Evolutionary conservation across 2,797 vertebrate species (phyloP).

Genomic region (Pseudochirops cupreus): DNA sequence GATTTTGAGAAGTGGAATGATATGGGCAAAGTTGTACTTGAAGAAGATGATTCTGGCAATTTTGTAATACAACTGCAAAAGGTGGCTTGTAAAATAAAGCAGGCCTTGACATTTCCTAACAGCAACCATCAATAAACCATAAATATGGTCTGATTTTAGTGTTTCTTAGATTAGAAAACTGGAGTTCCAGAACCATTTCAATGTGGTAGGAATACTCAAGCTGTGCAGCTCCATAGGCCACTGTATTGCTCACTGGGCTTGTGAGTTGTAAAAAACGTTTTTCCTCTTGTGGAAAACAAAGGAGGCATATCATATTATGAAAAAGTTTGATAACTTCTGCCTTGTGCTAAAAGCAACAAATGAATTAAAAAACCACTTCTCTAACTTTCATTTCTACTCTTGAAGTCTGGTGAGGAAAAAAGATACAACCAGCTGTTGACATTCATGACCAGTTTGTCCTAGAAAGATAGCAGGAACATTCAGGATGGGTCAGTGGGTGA

Average conservation of each 20-base stretch:
- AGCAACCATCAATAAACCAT: not conserved
- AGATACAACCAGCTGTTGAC: not conserved
- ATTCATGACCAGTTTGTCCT: not conserved
- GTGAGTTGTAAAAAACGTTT: not conserved
- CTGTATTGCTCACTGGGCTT: not conserved
- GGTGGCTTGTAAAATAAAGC: not conserved
- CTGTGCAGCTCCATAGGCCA: too few relatives aligned
- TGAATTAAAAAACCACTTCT: not conserved
- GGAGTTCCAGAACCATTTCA: not conserved
- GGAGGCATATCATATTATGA: not conserved
- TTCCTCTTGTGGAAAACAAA: not conserved
- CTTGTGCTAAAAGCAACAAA: not conserved
- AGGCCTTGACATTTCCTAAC: too few relatives aligned
- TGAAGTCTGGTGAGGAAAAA: not conserved
- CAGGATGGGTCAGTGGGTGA: too few relatives aligned
- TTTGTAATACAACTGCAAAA: not conserved
- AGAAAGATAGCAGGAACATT: not conserved
- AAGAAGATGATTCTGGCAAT: not conserved
- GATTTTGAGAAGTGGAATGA: not conserved
- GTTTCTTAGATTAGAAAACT: not conserved
- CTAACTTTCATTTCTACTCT: not conserved
- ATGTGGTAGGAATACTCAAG: not conserved
- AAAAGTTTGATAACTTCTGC: too few relatives aligned
- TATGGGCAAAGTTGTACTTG: not conserved
- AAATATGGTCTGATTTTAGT: not conserved